These are phyloP conservation scores for Tyria jacobaeae DNA, from an alignment of 2,888 invertebrate genomes.

Conservation along the genomic window DNA sequence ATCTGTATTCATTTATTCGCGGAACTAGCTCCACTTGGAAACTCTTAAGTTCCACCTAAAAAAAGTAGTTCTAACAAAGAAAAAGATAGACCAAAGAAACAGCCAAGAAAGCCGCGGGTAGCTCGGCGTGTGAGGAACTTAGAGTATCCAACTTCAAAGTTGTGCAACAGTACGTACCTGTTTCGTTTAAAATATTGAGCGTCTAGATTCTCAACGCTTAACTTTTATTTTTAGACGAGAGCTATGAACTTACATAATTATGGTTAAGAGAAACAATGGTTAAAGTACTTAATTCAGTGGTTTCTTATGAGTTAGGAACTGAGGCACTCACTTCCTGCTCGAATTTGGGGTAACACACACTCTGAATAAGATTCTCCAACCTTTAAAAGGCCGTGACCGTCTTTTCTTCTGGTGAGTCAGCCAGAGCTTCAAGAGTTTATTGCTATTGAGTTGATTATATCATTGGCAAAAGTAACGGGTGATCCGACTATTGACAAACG, in stretches of 20 bases:
- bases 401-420: background rate
- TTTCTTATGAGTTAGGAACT: too few relatives aligned
- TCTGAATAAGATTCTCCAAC: background rate
- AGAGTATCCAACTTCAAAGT: slow-evolving; percentile 36
- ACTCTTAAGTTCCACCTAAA: slow-evolving; percentile 38
- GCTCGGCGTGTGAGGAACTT: slow-evolving; percentile 40
- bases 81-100: slow-evolving; percentile 39
- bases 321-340: too few relatives aligned
- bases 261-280: background rate
- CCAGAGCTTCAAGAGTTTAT: background rate
- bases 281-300: too few relatives aligned
- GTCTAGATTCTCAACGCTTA: background rate
- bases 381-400: background rate
- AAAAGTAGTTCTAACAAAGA: slow-evolving; percentile 42
- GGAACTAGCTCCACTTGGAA: slow-evolving; percentile 28
- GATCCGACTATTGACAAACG: too few relatives aligned
- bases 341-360: background rate
- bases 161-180: slow-evolving; percentile 7
- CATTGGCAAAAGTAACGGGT: too few relatives aligned
- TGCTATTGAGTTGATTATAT: background rate
- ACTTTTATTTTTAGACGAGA: background rate
- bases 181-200: slow-evolving; percentile 8
- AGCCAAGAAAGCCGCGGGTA: slow-evolving; percentile 32
- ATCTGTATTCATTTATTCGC: slow-evolving; percentile 37
- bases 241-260: background rate